These are phyloP conservation scores for Samia ricini DNA, from an alignment of 1,140 invertebrate species.

Conservation along the genomic window DNA sequence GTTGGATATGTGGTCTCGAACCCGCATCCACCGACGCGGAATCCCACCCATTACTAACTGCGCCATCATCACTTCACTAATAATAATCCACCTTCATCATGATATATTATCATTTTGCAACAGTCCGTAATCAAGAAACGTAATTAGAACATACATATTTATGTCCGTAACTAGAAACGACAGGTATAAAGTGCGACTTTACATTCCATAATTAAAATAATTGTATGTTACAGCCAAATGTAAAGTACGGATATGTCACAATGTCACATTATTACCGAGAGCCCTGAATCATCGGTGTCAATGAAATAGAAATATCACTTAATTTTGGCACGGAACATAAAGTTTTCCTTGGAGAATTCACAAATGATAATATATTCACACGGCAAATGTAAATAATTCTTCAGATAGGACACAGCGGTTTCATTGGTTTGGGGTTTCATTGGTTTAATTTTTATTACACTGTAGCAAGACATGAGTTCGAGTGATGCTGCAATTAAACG, in stretches of 20 bases:
- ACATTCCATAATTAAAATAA: conserved; percentile 52
- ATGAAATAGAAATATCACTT: conserved; percentile 59
- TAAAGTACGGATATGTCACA: conserved; percentile 29
- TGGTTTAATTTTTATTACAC: conserved; percentile 14
- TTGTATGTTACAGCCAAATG: conserved; percentile 49
- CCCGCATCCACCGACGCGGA: too few relatives aligned
- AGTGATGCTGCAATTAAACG: neutral
- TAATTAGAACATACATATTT: conserved; percentile 24
- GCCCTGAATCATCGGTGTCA: conserved; percentile 55
- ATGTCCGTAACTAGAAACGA: conserved; percentile 46
- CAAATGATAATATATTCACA: conserved; percentile 31
- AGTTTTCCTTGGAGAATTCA: conserved; percentile 43
- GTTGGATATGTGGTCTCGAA: too few relatives aligned
- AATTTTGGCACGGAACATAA: conserved; percentile 53
- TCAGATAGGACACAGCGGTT: conserved; percentile 29
- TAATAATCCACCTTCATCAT: too few relatives aligned
- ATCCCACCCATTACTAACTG: too few relatives aligned
- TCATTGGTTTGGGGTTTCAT: too few relatives aligned
- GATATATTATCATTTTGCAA: too few relatives aligned
- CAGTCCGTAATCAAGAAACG: neutral
- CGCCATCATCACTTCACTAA: too few relatives aligned
- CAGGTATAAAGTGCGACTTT: conserved; percentile 40
- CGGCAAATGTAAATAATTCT: conserved; percentile 47
- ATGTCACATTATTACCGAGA: conserved; percentile 12
- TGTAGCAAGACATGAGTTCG: conserved; percentile 3